Evolutionary conservation across 2,113 vertebrate genomes (phyloP).

Genomic region (Thermophis baileyi): DNA sequence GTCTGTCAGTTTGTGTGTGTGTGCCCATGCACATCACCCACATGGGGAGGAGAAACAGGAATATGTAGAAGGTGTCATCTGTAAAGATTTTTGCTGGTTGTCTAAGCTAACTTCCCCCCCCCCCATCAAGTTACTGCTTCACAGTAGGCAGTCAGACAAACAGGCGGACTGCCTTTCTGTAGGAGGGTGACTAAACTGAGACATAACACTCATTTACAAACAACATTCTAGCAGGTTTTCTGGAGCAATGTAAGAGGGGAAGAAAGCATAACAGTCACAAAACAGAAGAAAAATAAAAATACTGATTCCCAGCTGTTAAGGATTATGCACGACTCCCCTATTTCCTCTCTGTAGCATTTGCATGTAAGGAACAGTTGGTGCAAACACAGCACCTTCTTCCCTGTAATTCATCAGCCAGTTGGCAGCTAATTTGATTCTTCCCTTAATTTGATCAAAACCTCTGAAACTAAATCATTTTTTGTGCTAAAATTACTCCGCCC

Average conservation of each 20-base stretch:
- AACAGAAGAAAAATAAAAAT: conserved; percentile 41
- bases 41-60: background rate
- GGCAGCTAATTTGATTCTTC: conserved; percentile 53
- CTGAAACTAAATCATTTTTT: conserved; percentile 48
- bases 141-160: conserved; percentile 4
- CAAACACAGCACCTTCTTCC: conserved; percentile 21
- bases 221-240: conserved; percentile 14
- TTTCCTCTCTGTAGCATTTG: conserved; percentile 45
- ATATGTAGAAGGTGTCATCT: background rate
- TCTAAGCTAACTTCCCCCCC: background rate
- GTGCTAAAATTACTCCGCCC: conserved; percentile 40
- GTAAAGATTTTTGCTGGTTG: background rate
- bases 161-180: background rate
- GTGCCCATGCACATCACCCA: too few species aligned
- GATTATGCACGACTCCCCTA: conserved; percentile 33
- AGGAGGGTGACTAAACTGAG: conserved; percentile 30
- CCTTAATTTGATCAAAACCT: conserved; percentile 58
- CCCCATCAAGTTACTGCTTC: conserved; percentile 17
- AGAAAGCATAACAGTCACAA: conserved; percentile 2
- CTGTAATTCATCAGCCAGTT: conserved; percentile 47
- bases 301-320: conserved; percentile 44
- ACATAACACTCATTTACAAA: background rate
- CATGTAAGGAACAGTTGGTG: conserved; percentile 31
- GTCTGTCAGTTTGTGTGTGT: background rate
- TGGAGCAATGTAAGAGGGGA: conserved; percentile 13